These are phyloP conservation scores for Corapipo altera DNA, from an alignment of 2,113 vertebrate species.

Conservation along the genomic window DNA sequence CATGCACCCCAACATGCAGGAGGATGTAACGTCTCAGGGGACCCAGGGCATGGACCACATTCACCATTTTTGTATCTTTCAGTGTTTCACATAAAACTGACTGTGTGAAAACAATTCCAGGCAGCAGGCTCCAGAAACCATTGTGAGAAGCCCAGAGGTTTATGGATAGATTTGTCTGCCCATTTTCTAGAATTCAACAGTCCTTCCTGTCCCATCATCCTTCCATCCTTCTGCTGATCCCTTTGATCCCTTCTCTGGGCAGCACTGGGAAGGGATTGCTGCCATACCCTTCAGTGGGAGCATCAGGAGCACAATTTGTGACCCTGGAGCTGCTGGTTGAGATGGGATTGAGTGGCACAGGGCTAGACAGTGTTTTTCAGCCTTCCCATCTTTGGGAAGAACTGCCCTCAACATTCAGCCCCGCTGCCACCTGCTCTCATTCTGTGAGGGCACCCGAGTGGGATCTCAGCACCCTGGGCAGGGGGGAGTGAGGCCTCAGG, in stretches of 20 bases:
- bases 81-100: neutral
- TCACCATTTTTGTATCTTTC: neutral
- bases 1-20: rapidly evolving
- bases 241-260: neutral
- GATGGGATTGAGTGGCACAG: neutral
- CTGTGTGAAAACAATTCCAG: neutral
- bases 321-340: neutral
- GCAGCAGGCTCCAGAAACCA: neutral
- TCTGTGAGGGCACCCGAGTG: rapidly evolving
- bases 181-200: neutral
- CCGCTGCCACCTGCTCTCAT: neutral
- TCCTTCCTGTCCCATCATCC: neutral
- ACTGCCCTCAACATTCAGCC: neutral
- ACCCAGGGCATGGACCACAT: neutral
- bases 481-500: neutral
- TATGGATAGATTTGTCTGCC: neutral
- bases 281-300: rapidly evolving
- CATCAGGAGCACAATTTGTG: neutral
- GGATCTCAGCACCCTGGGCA: neutral
- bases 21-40: neutral
- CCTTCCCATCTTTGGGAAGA: neutral
- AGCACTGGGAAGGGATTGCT: neutral
- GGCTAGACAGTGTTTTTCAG: neutral
- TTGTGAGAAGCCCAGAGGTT: neutral
- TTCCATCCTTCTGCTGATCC: neutral